Evolutionary conservation across 2,797 vertebrate genomes (phyloP), one percentile per base, ranked within the genome.

Genomic region (Microchirus variegatus): DNA sequence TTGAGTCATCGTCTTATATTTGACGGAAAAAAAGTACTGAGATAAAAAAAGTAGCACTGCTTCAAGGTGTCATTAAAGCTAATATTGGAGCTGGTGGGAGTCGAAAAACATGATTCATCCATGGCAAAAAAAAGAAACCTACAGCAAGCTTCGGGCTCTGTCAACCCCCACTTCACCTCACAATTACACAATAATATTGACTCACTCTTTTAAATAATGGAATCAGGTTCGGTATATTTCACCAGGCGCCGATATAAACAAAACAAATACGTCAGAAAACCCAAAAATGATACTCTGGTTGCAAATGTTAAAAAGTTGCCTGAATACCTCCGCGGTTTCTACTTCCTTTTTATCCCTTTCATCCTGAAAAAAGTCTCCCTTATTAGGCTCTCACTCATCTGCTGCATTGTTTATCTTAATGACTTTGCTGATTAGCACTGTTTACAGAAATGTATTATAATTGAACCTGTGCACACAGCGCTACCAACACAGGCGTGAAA

Each of bases 391-490:
- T 63, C 52, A 17, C 46, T 38, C 15, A 56, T 70, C 53, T 47
- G 5, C 53, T 42, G 44, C 63, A 70, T 66, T 81, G 79, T 86
- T 83, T 80, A 46, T 72, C 46, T 57, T 82, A 75, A 78, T 70
- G 64, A 74, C 59, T 81, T 55, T 70, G 54, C 68, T 77, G 64
- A 65, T 68, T 58, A 59, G 19, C 44, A 49, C 65, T 45, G 56
- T 66, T 56, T 79, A 66, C 77, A 61, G 61, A 73, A 67, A 67
- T 85, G 64, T 67, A 77, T 75, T 49, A 65, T 75, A 76, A 81
- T 78, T 83, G 63, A 74, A 67, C 47, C 15, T 58, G 68, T 59
- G 61, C 57, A 80, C 51, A 59, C 42, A 40, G 11, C n/a, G 44
- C 53, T 38, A 68, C 62, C 37, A 49, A 37, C 9, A n/a, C 45